Evolutionary conservation across 2,888 invertebrate species (phyloP), one percentile per base, ranked within the genome.

Genomic region (Mallateleia sp.): DNA sequence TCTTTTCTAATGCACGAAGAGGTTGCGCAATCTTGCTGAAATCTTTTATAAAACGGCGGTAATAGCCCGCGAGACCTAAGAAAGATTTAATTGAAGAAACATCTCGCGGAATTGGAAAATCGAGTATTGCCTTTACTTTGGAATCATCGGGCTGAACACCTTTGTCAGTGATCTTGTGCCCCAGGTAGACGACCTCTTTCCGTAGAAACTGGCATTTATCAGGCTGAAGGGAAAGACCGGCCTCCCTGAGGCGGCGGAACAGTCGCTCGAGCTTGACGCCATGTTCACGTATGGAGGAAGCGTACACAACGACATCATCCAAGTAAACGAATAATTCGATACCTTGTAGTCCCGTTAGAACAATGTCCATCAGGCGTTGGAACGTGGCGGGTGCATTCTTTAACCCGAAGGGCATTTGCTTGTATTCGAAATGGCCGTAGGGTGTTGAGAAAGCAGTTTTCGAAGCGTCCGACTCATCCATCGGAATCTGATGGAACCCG

Each of bases 161-260:
- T 2, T 92, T 62, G 24, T 90, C 89, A 3, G 90, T 89, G n/a
- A 91, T 91, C 22, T 89, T 56, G 72, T 91, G 92, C 9, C 91
- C 92, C 71, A 91, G 74, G 58, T 91, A 93, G 42, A 34, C 83
- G 1, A 91, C 89, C 88, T 91, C 92, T 67, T 88, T 88, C 11
- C 89, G 67, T 28, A 91, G 77, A 75, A 94, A 94, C 62, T 91
- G 80, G 60, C 88, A 89, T 69, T 91, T 90, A 8, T 91, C 90
- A 0, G 90, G 89, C 47, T 90, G 89, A 3, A 90, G 56, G 18
- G 86, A 85, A 0, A 89, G 20, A 25, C 85, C 71, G 0, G 87
- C 82, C 22, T 69, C 45, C 11, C 90, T 90, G 4, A 90, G 50
- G 66, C 75, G 71, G 25, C 69, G n/a, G 15, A 90, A 77, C 3